Base-by-base conservation (phyloP, 1,140 invertebrate genomes). In the Spodoptera frugiperda region DNA sequence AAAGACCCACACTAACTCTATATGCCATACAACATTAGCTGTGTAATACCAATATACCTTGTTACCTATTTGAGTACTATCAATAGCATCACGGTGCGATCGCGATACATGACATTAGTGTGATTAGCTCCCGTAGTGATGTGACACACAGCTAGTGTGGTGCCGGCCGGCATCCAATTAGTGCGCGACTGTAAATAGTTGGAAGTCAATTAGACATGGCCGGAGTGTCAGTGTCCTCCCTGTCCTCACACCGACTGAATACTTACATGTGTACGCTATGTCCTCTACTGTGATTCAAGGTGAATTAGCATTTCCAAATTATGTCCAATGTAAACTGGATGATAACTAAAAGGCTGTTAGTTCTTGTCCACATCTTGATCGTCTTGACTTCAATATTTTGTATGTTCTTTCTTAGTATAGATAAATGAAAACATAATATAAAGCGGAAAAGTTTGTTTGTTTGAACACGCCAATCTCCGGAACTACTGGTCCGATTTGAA, bases 121-220 rank as follows among this genome's bases (percentile, higher is more conserved):
- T 30, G 54, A 30, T 5, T 57, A 57, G 21, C 25, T 14, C 3
- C 21, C 21, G 12, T 53, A 19, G 51, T 17, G 15, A 8, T 53
- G 51, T 53, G 9, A 10, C 51, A 63, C 15, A 63, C 44, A 63
- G 44, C 33, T 14, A 4, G 30, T 49, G 63, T 48, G 19, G 10
- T 19, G 63, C 44, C 12, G 19, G 39, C 33, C 48, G 46, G 17
- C 21, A 67, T 67, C 63, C 63, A 67, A 67, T 67, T 67, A 67
- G 63, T 48, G 39, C 17, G 63, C 63, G 63, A 19, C 19, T 14
- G 63, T 48, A 67, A 67, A 67, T 48, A 67, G 44, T 67, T 49
- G 11, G 17, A 44, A 67, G 63, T 46, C 63, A 67, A 67, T 67
- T 67, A 67, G 63, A 67, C 3, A 15, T 1, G 33, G 14, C 59